Evolutionary conservation across 2,797 vertebrate species (phyloP).

Genomic region (Dallia pectoralis): DNA sequence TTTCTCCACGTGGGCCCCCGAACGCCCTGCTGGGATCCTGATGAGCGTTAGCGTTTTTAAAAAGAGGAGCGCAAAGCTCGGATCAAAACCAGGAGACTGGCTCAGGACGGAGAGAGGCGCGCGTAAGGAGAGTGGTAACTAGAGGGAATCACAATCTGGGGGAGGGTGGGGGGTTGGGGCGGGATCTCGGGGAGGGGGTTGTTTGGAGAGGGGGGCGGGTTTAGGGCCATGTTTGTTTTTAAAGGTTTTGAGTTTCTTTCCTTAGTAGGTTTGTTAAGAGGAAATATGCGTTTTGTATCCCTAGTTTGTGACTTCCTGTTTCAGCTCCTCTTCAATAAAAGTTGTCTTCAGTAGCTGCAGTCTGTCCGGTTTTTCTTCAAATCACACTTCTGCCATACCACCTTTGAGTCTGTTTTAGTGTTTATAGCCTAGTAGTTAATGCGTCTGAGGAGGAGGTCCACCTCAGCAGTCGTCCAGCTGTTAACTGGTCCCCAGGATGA

Average conservation of each 20-base stretch:
- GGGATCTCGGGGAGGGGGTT: constrained; percentile 42
- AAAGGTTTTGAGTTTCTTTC: neutral
- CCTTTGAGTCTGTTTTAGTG: too few relatives aligned
- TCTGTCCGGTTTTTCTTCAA: neutral
- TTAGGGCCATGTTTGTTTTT: neutral
- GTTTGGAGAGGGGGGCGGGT: constrained; percentile 28
- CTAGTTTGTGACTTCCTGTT: neutral
- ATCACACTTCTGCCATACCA: too few relatives aligned
- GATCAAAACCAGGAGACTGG: constrained; percentile 87
- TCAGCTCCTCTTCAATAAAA: neutral
- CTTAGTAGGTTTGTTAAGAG: neutral
- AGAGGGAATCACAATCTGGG: constrained; percentile 57
- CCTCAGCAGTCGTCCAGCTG: too few relatives aligned
- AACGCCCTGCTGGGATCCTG: constrained; percentile 77
- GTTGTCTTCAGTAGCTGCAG: neutral
- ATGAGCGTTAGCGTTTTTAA: constrained; percentile 31
- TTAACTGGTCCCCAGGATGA: too few relatives aligned
- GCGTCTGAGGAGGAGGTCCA: too few relatives aligned
- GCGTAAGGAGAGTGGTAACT: constrained; percentile 93
- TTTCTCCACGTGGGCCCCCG: constrained; percentile 81
- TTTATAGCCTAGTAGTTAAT: too few relatives aligned
- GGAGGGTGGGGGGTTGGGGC: constrained; percentile 42
- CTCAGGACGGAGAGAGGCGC: constrained; percentile 92
- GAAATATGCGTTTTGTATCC: neutral
- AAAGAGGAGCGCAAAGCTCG: constrained; percentile 87